Percentiles rank a stretch among this genome's conserved stretches.
Evolutionary conservation across 2,888 invertebrate genomes (phyloP).

Genomic region (Xanthia icteritia): DNA sequence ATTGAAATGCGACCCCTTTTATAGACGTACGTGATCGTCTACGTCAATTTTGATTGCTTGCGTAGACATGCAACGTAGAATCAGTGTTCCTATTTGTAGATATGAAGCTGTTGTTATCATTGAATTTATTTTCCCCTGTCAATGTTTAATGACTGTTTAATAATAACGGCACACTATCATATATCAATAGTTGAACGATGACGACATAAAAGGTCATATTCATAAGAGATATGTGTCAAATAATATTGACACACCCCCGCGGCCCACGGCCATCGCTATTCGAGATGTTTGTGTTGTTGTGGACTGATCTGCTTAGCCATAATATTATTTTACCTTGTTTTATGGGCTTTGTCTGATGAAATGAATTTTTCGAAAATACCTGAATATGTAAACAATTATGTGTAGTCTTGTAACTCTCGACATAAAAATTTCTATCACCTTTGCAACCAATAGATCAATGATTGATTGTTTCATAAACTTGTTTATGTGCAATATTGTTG

Average conservation of each 20-base stretch:
- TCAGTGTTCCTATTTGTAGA: slow-evolving; percentile 35
- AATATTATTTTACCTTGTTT: background rate
- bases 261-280: background rate
- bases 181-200: slow-evolving; percentile 30
- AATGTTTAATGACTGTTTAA: slow-evolving; percentile 30
- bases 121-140: slow-evolving; percentile 38
- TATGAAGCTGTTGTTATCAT: slow-evolving; percentile 33
- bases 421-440: slow-evolving; percentile 4
- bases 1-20: slow-evolving; percentile 62
- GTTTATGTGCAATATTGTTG: slow-evolving; percentile 21
- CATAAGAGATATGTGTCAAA: slow-evolving; percentile 21
- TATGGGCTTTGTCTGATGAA: background rate
- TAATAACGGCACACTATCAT: slow-evolving; percentile 24
- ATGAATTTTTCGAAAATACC: background rate
- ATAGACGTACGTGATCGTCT: slow-evolving; percentile 36
- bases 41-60: slow-evolving; percentile 59
- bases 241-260: slow-evolving; percentile 55
- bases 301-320: background rate
- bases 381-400: background rate
- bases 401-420: background rate
- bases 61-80: slow-evolving; percentile 37
- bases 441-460: slow-evolving; percentile 12
- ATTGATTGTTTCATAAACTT: slow-evolving; percentile 34
- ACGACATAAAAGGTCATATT: slow-evolving; percentile 54
- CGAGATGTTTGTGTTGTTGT: background rate